A percentile compares a stretch with the other conserved stretches of the same genome.
Evolutionary conservation across 2,888 invertebrate species (phyloP).

Genomic region (Leucoma salicis): DNA sequence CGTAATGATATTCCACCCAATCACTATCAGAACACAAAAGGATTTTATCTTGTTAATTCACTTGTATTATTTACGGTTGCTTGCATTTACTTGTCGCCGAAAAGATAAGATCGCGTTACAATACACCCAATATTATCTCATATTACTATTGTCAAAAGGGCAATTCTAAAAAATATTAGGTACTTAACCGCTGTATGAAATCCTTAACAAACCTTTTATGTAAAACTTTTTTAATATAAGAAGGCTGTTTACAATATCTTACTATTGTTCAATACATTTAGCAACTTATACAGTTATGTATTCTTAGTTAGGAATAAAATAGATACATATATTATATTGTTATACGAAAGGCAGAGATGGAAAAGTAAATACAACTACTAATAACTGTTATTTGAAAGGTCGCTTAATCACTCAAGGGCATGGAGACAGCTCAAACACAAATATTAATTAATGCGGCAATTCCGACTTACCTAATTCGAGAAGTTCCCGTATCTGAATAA

Average conservation of each 20-base stretch:
- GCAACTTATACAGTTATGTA: too few species aligned
- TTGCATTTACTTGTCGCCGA: conserved; percentile 65
- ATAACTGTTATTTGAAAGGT: conserved; percentile 72
- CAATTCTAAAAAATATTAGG: conserved; percentile 41
- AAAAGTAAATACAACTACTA: conserved; percentile 63
- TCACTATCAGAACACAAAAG: conserved; percentile 50
- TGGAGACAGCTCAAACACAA: conserved; percentile 75
- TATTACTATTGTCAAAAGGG: conserved; percentile 65
- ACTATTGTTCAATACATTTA: too few species aligned
- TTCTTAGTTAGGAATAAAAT: too few species aligned
- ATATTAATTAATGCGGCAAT: conserved; percentile 78
- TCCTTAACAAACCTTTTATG: background rate
- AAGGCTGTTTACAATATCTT: too few species aligned
- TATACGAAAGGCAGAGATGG: too few species aligned
- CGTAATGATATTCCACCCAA: conserved; percentile 33
- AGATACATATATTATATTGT: too few species aligned
- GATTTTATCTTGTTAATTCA: conserved; percentile 69
- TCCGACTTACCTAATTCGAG: conserved; percentile 74
- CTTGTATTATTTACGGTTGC: conserved; percentile 74
- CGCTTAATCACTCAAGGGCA: conserved; percentile 75
- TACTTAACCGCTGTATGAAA: background rate
- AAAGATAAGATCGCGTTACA: conserved; percentile 70
- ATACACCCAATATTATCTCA: conserved; percentile 72
- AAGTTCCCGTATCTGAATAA: conserved; percentile 74
- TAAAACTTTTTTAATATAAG: background rate